Evolutionary conservation across 2,113 vertebrate genomes (phyloP), one percentile per base, ranked within the genome.

Genomic region (Apus apus): DNA sequence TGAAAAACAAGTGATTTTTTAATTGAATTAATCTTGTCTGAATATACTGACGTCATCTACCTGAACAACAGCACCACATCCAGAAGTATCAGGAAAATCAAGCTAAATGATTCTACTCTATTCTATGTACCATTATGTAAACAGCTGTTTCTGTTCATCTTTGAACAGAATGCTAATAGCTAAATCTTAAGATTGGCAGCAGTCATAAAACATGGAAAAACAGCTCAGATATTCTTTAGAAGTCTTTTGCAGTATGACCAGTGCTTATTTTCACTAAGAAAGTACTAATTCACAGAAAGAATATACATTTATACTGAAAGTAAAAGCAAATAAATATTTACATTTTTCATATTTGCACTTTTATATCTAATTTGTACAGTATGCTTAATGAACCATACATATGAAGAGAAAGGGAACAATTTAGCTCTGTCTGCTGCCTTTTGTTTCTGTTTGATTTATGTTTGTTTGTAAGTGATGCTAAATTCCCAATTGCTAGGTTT

Each of bases 171-270:
- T 40, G 46, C 5, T 70, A 65, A 81, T 38, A 61, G 27, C 14
- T 74, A 60, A 71, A 72, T 30, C n/a, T 82, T 29, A 90, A 79
- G 48, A 75, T 3, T 90, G 25, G 22, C 17, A 64, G 19, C 18
- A 85, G 36, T 38, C 7, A 18, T 60, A 71, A 74, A 9, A 87
- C 2, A 15, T 61, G 18, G 60, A 68, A 76, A 89, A 91, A 6
- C 6, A 74, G 17, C 13, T 82, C 54, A 70, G 53, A 46, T 83
- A 68, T 43, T 65, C 65, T 92, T 93, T 19, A 62, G 21, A 36
- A 58, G 2, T 36, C 15, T 64, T 74, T 36, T 54, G 4, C 0
- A 0, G 32, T 50, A 9, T 54, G 36, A 61, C 9, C 21, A 25
- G 16, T 34, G 11, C 11, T 40, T 85, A 60, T 32, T 88, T 62